Percentiles rank a stretch among this genome's conserved stretches.
phyloP scores from a whole-genome alignment of 2,888 invertebrate genomes.

The Catocala fraxini region DNA sequence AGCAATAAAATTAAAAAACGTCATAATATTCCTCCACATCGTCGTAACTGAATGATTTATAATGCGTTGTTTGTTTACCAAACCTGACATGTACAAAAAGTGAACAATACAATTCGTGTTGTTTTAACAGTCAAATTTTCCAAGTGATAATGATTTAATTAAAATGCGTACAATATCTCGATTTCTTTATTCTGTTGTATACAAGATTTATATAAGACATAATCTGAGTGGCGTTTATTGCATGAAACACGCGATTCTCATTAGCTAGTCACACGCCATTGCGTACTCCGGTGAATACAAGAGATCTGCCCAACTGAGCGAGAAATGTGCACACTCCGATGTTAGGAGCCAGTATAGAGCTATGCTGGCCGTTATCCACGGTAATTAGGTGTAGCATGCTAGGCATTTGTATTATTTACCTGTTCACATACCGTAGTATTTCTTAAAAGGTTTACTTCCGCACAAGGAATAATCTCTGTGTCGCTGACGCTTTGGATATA shows the following conservation, averaged over 20 bases:
- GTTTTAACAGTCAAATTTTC: too few relatives aligned
- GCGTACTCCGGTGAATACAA: slow-evolving; percentile 33
- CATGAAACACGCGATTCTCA: slow-evolving; percentile 25
- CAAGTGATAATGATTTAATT: too few relatives aligned
- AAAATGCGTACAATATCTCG: not conserved
- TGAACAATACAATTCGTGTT: too few relatives aligned
- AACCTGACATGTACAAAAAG: too few relatives aligned
- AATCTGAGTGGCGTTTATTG: slow-evolving; percentile 7
- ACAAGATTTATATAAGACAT: slow-evolving; percentile 30
- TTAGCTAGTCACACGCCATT: slow-evolving; percentile 46
- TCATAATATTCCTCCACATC: too few relatives aligned
- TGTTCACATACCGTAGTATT: not conserved
- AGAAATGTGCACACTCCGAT: slow-evolving; percentile 26
- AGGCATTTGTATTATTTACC: not conserved
- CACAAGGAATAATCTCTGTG: too few relatives aligned
- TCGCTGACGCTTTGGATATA: too few relatives aligned
- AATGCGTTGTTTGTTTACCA: too few relatives aligned
- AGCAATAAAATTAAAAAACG: too few relatives aligned
- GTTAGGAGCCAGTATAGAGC: slow-evolving; percentile 24
- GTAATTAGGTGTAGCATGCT: not conserved
- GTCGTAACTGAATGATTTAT: too few relatives aligned
- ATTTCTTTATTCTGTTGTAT: not conserved
- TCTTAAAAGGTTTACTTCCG: too few relatives aligned
- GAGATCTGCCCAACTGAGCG: slow-evolving; percentile 36
- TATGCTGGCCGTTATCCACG: not conserved